Conservation (phyloP, 2,888 invertebrate species). For the Callinectes sapidus region DNA sequence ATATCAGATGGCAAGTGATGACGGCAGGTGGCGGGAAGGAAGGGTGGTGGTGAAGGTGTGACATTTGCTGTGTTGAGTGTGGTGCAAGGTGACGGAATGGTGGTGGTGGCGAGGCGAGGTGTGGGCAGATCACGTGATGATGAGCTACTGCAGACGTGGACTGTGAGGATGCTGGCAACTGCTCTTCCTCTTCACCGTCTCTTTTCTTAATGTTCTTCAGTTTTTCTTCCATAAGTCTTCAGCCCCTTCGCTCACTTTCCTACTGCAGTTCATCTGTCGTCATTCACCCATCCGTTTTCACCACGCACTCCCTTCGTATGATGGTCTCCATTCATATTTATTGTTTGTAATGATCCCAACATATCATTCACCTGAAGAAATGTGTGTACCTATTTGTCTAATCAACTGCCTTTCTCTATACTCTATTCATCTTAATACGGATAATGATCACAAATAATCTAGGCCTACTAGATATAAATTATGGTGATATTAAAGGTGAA, state of each 20-base stretch:
- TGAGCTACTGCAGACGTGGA: neutral
- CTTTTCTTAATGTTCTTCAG: neutral
- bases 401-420: neutral
- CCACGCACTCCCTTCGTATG: neutral
- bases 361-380: neutral
- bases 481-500: neutral
- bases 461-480: neutral
- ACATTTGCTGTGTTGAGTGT: neutral
- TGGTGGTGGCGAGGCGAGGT: neutral
- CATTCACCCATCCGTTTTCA: neutral
- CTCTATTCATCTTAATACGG: neutral
- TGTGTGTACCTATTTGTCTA: neutral
- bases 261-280: neutral
- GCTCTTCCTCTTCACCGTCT: neutral
- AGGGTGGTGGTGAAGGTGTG: constrained; percentile 5
- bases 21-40: neutral
- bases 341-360: neutral
- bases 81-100: neutral
- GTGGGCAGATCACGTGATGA: neutral
- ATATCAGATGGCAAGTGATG: neutral
- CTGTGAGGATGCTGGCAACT: neutral
- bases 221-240: neutral
- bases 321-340: neutral
- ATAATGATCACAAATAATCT: neutral
- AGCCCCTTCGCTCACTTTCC: neutral